Base-by-base conservation (phyloP, 2,113 vertebrate genomes). In the Forbesichthys papilliferus region DNA sequence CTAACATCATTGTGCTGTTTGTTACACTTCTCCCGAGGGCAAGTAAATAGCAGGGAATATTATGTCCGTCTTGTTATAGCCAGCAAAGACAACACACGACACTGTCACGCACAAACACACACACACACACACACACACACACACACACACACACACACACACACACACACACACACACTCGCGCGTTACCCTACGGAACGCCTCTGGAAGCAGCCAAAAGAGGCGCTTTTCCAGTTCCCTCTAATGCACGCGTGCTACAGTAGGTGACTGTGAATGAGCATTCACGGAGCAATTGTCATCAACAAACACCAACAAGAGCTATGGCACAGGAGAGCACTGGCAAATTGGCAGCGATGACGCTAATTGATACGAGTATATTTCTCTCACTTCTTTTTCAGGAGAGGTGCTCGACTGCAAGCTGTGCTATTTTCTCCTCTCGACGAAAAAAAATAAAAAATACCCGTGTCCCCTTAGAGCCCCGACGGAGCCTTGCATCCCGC, bases 401-500 rank as follows among this genome's bases (percentile, higher is more conserved):
- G 87, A 84, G 88, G 82, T 86, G 76, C 85, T 92, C 85, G 72
- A 84, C 87, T 68, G 60, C 53, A 80, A 87, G 76, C 81, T 63
- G 73, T 79, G 84, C 76, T 80, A 74, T 86, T 85, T 81, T 71
- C 76, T 81, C 75, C 71, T 79, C 70, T 68, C 62, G 67, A 3
- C 14, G 42, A 68, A 71, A 79, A 84, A 64, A 85, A 75, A 75
- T 2, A 27, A 27, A 27, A 27, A 27, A 27, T 3, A 27, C 27
- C 27, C 27, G 2, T 27, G 27, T 27, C 27, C 27, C 27, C 27
- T 27, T 27, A 27, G 27, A 27, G 27, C 27, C 27, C 27, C 27
- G 2, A 27, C 27, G 27, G 27, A 27, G 27, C 27, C 27, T 27
- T 27, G 27, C 27, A 27, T 27, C 27, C 27, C 27, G 27, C 2